Evolutionary conservation across 1,140 invertebrate species (phyloP).

Genomic region (Caenorhabditis latens): DNA sequence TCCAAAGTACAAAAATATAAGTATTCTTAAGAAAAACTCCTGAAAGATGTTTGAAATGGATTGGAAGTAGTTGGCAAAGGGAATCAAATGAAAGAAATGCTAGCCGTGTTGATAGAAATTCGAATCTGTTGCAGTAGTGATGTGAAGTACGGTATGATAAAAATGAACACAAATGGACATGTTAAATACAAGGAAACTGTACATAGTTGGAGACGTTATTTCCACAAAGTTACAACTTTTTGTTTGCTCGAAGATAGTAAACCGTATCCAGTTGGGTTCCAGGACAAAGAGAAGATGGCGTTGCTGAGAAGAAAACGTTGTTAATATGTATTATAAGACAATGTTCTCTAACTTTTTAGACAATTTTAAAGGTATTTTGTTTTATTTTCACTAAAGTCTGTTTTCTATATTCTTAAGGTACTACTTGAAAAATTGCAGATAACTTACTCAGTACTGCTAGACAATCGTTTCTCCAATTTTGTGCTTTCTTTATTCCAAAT

Average conservation of each 20-base stretch:
- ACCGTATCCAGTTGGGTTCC: slow-evolving; percentile 29
- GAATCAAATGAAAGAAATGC: not conserved
- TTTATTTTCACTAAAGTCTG: too few relatives aligned
- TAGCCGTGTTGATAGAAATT: not conserved
- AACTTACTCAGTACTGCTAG: slow-evolving; percentile 3
- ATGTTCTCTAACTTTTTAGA: not conserved
- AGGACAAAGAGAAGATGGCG: slow-evolving; percentile 9
- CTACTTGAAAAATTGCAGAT: too few relatives aligned
- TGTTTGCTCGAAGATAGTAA: slow-evolving; percentile 18
- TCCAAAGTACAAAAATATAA: too few relatives aligned
- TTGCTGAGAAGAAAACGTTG: not conserved
- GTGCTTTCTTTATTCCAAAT: slow-evolving; percentile 28
- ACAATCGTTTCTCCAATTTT: not conserved
- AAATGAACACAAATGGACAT: not conserved
- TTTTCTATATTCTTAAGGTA: too few relatives aligned
- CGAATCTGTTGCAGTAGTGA: not conserved
- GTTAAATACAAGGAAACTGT: not conserved
- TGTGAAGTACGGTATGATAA: too few relatives aligned
- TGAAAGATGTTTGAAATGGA: too few relatives aligned
- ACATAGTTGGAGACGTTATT: not conserved
- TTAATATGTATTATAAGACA: too few relatives aligned
- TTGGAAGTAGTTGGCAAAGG: too few relatives aligned
- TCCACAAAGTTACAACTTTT: slow-evolving; percentile 10
- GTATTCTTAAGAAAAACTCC: too few relatives aligned
- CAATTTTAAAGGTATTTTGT: not conserved